Percentiles rank a stretch among this genome's conserved stretches.
Evolutionary conservation across 2,888 invertebrate species (phyloP).

Genomic region (Iphiclides podalirius): DNA sequence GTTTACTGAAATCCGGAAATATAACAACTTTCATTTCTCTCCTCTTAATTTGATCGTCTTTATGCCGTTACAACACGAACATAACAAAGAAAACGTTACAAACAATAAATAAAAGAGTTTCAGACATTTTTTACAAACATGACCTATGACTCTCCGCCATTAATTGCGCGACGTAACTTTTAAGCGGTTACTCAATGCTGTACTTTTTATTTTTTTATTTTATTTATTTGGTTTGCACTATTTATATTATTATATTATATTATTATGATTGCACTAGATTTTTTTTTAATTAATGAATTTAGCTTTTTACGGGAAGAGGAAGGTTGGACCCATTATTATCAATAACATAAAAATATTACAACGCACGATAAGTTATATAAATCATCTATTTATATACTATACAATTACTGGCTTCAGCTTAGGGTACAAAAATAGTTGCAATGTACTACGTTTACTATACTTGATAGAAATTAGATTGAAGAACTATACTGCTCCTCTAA

Average conservation of each 20-base stretch:
- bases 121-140: constrained; percentile 18
- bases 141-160: constrained; percentile 21
- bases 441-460: background rate
- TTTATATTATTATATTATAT: no score
- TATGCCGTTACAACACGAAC: constrained; percentile 19
- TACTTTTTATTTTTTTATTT: background rate
- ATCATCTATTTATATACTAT: background rate
- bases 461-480: constrained; percentile 6
- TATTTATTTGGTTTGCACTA: no score
- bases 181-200: constrained; percentile 10
- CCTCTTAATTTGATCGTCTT: constrained; percentile 12
- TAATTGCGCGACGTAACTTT: constrained; percentile 19
- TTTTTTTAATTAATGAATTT: background rate
- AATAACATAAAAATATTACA: background rate
- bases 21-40: constrained; percentile 12
- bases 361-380: background rate
- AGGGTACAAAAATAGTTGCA: background rate
- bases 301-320: background rate
- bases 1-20: constrained; percentile 10
- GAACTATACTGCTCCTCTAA: constrained; percentile 37
- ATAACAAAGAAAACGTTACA: constrained; percentile 8
- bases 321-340: background rate
- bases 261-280: background rate
- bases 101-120: constrained; percentile 13
- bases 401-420: background rate